Evolutionary conservation across 1,140 invertebrate species (phyloP).

Genomic region (Mycetomoellerius zeteki): DNA sequence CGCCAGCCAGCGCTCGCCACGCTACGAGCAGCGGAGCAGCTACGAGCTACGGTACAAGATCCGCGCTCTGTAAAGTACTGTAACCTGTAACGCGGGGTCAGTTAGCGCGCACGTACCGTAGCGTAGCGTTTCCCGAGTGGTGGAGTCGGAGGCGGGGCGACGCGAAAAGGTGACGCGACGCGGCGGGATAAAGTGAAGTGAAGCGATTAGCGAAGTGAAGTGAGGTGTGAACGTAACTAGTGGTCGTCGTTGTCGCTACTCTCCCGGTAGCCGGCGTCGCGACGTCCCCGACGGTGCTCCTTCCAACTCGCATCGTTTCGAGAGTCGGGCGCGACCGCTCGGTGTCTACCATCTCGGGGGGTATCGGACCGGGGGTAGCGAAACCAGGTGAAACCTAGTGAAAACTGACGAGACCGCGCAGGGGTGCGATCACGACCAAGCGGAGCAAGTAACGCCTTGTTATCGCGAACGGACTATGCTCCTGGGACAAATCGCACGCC

Average conservation of each 20-base stretch:
- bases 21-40: conserved; percentile 28
- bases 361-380: background rate
- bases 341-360: too few species aligned
- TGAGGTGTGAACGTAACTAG: conserved; percentile 3
- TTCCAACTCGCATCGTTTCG: too few species aligned
- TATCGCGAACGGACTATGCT: conserved; percentile 80
- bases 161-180: conserved; percentile 56
- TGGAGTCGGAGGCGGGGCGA: conserved; percentile 69
- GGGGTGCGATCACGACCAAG: background rate
- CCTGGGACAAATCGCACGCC: conserved; percentile 71
- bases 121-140: conserved; percentile 43
- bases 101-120: conserved; percentile 76
- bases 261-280: too few species aligned
- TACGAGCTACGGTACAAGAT: conserved; percentile 46
- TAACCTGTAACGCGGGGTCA: conserved; percentile 42
- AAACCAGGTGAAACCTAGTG: too few species aligned
- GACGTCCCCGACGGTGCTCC: too few species aligned
- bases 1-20: too few species aligned
- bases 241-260: background rate
- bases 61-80: conserved; percentile 28
- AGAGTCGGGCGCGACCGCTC: background rate
- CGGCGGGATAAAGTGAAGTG: background rate
- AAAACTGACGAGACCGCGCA: too few species aligned
- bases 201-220: background rate
- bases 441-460: conserved; percentile 56